A percentile compares a stretch with the other conserved stretches of the same genome.
These are phyloP conservation scores for Hassar affinis DNA, from an alignment of 2,113 vertebrate species.

Conservation along the genomic window DNA sequence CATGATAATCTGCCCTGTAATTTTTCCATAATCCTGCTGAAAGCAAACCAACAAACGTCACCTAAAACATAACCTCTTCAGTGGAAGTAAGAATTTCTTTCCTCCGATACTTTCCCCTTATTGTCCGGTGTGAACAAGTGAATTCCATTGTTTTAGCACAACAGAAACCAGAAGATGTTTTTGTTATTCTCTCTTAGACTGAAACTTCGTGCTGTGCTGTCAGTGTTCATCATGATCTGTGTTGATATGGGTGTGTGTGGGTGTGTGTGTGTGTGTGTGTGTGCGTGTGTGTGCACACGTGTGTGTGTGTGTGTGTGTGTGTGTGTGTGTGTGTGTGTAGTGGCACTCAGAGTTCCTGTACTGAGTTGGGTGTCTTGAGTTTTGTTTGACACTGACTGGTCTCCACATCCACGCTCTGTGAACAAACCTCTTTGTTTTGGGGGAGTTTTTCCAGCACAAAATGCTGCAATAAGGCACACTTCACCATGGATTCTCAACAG, in stretches of 20 bases:
- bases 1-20: too few relatives aligned
- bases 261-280: slow-evolving; percentile 1
- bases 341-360: not conserved
- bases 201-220: not conserved
- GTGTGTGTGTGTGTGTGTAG: not conserved
- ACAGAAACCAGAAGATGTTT: not conserved
- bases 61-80: too few relatives aligned
- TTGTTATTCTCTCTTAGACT: not conserved
- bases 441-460: not conserved
- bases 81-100: too few relatives aligned
- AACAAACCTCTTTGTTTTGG: slow-evolving; percentile 4
- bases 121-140: not conserved
- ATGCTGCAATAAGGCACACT: not conserved
- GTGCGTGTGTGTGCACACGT: not conserved
- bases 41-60: too few relatives aligned
- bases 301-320: not conserved
- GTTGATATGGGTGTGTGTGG: not conserved
- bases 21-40: too few relatives aligned
- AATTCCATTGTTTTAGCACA: not conserved
- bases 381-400: not conserved
- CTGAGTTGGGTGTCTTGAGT: not conserved
- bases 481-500: not conserved
- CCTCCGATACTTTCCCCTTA: not conserved
- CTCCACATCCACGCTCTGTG: not conserved
- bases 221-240: not conserved